Conservation (phyloP, 2,888 invertebrate species). For the Nemurella pictetii region DNA sequence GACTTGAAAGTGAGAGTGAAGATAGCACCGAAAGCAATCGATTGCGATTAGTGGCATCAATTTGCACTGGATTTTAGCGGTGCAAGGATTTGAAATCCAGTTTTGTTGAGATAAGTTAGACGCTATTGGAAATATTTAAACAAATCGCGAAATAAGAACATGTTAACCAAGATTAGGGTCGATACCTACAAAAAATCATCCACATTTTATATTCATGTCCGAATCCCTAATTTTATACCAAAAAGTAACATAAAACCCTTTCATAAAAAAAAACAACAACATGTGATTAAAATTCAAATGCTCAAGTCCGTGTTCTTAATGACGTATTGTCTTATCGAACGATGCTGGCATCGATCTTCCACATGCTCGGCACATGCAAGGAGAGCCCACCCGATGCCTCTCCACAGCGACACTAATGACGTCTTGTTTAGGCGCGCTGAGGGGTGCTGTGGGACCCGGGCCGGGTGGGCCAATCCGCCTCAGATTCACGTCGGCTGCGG, state of each 20-base stretch:
- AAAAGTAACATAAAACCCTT: too few species aligned
- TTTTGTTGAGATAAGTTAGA: too few species aligned
- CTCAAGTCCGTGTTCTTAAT: not conserved
- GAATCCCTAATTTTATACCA: too few species aligned
- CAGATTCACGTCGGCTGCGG: not conserved
- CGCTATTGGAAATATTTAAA: too few species aligned
- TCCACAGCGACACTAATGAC: not conserved
- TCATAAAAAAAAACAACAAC: not conserved
- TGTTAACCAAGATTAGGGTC: too few species aligned
- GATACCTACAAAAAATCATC: too few species aligned
- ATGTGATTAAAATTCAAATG: not conserved
- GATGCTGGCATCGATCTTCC: not conserved
- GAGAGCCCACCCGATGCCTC: not conserved
- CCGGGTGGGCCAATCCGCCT: not conserved
- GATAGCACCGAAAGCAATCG: not conserved
- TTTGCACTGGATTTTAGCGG: not conserved
- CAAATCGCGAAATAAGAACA: too few species aligned
- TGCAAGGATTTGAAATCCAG: not conserved
- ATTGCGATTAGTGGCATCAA: not conserved
- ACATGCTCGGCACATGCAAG: not conserved
- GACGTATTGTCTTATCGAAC: not conserved
- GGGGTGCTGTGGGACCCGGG: not conserved
- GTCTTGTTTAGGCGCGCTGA: constrained; percentile 8
- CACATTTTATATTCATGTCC: too few species aligned
- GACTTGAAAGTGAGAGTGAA: not conserved